phyloP scores from a whole-genome alignment of 2,113 vertebrate species.

The Xiphorhynchus elegans region DNA sequence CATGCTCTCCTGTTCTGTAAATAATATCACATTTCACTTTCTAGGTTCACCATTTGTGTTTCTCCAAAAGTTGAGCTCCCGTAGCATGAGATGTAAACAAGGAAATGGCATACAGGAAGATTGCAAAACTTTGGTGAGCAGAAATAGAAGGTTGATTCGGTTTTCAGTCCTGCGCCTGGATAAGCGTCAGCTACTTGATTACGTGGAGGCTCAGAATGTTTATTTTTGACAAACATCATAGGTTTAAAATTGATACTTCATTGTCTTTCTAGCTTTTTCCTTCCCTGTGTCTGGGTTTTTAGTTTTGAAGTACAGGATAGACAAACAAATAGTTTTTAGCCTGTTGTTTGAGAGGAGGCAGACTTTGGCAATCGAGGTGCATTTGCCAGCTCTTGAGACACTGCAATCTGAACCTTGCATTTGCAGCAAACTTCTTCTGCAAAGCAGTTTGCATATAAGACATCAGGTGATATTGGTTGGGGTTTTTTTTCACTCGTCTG shows the following conservation, averaged over 20 bases:
- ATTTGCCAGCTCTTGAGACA: slow-evolving; percentile 1
- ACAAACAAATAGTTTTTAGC: neutral
- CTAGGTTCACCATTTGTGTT: neutral
- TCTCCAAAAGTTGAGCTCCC: neutral
- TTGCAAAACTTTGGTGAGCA: neutral
- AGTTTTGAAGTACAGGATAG: neutral
- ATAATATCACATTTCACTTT: slow-evolving; percentile 15
- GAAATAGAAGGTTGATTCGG: neutral
- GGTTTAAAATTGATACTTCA: neutral
- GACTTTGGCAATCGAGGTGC: neutral
- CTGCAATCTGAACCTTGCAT: neutral
- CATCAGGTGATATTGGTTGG: accelerated
- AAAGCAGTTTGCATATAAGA: neutral
- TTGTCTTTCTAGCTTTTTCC: neutral
- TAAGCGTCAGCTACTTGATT: neutral
- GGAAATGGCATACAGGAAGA: neutral
- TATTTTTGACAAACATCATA: neutral
- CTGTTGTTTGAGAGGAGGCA: neutral
- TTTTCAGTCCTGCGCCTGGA: neutral
- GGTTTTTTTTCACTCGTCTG: neutral
- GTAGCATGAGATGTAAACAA: neutral
- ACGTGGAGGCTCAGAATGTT: accelerated
- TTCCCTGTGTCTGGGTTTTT: neutral
- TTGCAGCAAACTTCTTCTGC: neutral
- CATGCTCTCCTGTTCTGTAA: neutral